Conservation (phyloP, 2,113 vertebrate genomes). For the Cyphomyrus discorhynchus region DNA sequence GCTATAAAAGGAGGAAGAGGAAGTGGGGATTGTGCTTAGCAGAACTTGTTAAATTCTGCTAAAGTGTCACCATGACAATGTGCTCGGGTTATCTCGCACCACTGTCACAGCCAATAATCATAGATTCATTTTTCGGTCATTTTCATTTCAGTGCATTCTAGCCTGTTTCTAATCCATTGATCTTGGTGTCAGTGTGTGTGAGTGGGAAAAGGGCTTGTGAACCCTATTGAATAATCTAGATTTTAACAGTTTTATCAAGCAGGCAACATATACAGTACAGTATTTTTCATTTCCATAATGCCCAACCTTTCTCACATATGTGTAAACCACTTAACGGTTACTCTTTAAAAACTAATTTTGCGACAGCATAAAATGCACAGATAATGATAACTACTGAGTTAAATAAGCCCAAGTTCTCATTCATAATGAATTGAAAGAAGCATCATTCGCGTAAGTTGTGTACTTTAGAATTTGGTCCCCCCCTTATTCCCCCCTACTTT, state of each 20-base stretch:
- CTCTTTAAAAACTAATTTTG: neutral
- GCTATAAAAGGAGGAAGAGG: neutral
- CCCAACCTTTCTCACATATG: neutral
- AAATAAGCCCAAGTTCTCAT: neutral
- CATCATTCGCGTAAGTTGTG: neutral
- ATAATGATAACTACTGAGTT: neutral
- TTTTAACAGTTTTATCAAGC: neutral
- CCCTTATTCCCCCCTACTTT: too few relatives aligned
- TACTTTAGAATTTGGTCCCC: neutral
- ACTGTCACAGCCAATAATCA: neutral
- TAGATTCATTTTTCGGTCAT: neutral
- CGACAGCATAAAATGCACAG: neutral
- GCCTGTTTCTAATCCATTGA: neutral
- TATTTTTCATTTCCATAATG: neutral
- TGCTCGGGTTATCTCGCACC: neutral
- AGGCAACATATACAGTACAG: neutral
- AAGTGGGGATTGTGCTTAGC: neutral
- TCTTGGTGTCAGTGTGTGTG: neutral
- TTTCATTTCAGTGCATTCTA: neutral
- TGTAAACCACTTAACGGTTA: neutral
- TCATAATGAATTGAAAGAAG: neutral
- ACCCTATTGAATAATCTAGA: neutral
- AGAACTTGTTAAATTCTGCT: neutral
- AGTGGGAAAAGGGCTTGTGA: too few relatives aligned
- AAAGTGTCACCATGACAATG: neutral